Evolutionary conservation across 2,888 invertebrate genomes (phyloP).

Genomic region (Melanargia galathea): DNA sequence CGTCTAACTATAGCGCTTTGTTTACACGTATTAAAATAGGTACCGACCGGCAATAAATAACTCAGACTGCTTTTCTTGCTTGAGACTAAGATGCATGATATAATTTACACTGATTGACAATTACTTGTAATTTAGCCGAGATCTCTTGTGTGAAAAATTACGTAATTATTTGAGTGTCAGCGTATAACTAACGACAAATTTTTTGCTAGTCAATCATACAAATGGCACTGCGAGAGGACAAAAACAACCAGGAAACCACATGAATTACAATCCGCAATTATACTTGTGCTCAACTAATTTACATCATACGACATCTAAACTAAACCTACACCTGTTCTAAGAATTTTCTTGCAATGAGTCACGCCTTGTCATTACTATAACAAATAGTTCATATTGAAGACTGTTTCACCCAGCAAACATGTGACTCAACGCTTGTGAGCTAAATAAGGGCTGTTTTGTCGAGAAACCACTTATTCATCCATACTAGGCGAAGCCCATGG

Average conservation of each 20-base stretch:
- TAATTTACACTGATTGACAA: conserved; percentile 3
- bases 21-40: conserved; percentile 54
- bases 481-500: conserved; percentile 63
- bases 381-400: conserved; percentile 57
- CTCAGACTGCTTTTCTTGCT: conserved; percentile 6
- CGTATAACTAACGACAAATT: conserved; percentile 28
- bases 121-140: background rate
- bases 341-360: conserved; percentile 68
- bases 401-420: conserved; percentile 58
- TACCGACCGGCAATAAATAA: too few species aligned
- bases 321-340: conserved; percentile 61
- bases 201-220: conserved; percentile 21
- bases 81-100: background rate
- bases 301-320: conserved; percentile 34
- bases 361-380: conserved; percentile 55
- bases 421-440: conserved; percentile 61
- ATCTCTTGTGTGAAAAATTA: background rate
- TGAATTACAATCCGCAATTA: conserved; percentile 53
- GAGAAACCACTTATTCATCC: conserved; percentile 67
- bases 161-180: conserved; percentile 7
- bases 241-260: conserved; percentile 40
- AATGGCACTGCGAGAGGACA: conserved; percentile 8
- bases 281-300: conserved; percentile 46
- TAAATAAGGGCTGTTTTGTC: conserved; percentile 73
- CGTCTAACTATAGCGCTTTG: conserved; percentile 65